Evolutionary conservation across 2,888 invertebrate genomes (phyloP), one percentile per base, ranked within the genome.

Genomic region (Agapostemon virescens): DNA sequence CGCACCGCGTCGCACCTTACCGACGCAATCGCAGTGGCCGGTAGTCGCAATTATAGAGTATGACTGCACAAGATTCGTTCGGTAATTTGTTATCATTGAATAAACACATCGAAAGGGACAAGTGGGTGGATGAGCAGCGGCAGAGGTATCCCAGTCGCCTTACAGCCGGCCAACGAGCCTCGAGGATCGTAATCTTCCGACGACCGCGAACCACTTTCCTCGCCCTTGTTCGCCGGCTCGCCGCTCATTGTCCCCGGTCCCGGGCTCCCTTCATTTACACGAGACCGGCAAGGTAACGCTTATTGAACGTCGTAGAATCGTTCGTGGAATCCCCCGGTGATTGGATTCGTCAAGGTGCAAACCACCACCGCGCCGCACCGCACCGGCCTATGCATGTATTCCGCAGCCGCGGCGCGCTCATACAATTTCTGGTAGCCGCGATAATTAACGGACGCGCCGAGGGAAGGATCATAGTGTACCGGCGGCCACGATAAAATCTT

Each of bases 1-100:
- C 15, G 55, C 55, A 0, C 26, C 20, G 20, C 7, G 1, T 9
- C 61, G 61, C 20, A 33, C 30, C 58, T 26, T 40, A 13, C 55
- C 0, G 55, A 5, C 55, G 55, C 55, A 55, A 30, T 26, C 55
- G 55, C 55, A 23, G 26, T 74, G 49, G 81, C 75, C 86, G 87
- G 88, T 89, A 89, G 89, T 90, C 91, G 87, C 91, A 91, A 91
- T 91, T 91, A 91, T 88, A 86, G 89, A 91, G 89, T 91, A 91
- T 91, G 91, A 91, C 91, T 91, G 88, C 87, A 91, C 91, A 90
- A 63, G 85, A 90, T 90, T 88, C 87, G 87, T 86, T 86, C 84
- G 87, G 88, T 90, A 91, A 91, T 91, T 91, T 91, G 91, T 91
- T 90, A 88, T 90, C 90, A 89, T 90, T 89, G 89, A 89, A 89